Base-by-base conservation (phyloP, 2,888 invertebrate species). In the Sarcophaga caerulescens region DNA sequence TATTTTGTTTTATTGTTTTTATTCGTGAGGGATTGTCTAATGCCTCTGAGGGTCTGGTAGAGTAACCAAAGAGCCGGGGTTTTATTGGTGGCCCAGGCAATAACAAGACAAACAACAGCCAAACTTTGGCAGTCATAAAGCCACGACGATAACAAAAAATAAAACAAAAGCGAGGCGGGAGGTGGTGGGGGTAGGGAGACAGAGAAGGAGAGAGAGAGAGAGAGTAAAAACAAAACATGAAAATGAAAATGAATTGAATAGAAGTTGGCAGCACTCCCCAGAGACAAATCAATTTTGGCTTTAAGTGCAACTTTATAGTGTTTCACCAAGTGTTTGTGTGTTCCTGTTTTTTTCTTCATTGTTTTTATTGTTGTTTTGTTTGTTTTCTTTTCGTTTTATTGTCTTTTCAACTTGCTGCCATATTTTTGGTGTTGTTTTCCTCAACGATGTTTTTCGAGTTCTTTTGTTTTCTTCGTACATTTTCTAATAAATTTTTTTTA, bases 221-320 rank as follows among this genome's bases (percentile, higher is more conserved):
- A 35, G 35, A 35, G 35, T n/a, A n/a, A n/a, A n/a, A n/a, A n/a
- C 35, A 35, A 47, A 47, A 47, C 12, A 47, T 35, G 47, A 47
- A 14, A 47, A 47, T 35, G 47, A 47, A 14, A 47, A 47, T 11
- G 14, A 77, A 69, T 70, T 69, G 6, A 74, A 63, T 76, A 77
- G 77, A 87, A 87, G 86, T 86, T 88, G 87, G 83, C 85, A 88
- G 75, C 83, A 86, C 83, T 86, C 88, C 86, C 87, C 23, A 63
- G 87, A 80, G 88, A 84, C 86, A 86, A 87, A 88, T 87, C 86
- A 87, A 85, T 87, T 84, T 88, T 75, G 81, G 63, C 66, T 88
- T 85, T 78, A 85, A 81, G 69, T 85, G 78, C 62, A 85, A 71
- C 84, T 85, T 81, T 82, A 57, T 69, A 66, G 66, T 57, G 19